phyloP scores from a whole-genome alignment of 1,140 invertebrate species.

The Hypothenemus hampei region DNA sequence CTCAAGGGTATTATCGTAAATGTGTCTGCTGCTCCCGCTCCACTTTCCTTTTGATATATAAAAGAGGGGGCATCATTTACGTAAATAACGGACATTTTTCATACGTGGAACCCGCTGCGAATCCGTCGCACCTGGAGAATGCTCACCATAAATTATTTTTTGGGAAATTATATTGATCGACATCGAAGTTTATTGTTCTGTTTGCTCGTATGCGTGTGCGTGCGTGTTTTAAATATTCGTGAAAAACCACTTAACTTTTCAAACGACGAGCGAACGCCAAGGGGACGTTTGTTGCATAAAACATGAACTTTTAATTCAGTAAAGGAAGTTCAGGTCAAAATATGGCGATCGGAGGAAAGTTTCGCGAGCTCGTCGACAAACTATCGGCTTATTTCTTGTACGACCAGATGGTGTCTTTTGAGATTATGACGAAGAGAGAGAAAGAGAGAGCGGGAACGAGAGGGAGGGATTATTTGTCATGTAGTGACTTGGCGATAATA shows the following conservation, averaged over 20 bases:
- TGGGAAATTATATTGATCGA: neutral
- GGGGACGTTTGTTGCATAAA: neutral
- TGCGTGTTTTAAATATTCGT: neutral
- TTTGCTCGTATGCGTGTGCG: neutral
- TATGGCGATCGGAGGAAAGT: constrained; percentile 2
- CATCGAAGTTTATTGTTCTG: neutral
- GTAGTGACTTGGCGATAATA: too few species aligned
- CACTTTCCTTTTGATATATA: neutral
- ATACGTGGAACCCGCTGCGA: neutral
- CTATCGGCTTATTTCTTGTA: neutral
- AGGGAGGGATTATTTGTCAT: too few species aligned
- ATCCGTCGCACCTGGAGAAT: neutral
- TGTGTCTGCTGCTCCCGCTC: neutral
- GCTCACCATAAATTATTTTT: neutral
- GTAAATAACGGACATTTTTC: neutral
- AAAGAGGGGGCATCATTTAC: neutral
- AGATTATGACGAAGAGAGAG: too few species aligned
- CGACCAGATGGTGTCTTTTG: neutral
- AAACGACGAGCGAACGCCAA: neutral
- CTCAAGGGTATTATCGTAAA: neutral
- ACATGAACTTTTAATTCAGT: neutral
- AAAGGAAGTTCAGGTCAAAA: constrained; percentile 3
- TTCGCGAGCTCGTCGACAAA: neutral
- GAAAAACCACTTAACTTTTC: neutral
- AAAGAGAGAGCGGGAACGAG: too few species aligned